Conservation (phyloP, 2,888 invertebrate species). For the Apeira syringaria region DNA sequence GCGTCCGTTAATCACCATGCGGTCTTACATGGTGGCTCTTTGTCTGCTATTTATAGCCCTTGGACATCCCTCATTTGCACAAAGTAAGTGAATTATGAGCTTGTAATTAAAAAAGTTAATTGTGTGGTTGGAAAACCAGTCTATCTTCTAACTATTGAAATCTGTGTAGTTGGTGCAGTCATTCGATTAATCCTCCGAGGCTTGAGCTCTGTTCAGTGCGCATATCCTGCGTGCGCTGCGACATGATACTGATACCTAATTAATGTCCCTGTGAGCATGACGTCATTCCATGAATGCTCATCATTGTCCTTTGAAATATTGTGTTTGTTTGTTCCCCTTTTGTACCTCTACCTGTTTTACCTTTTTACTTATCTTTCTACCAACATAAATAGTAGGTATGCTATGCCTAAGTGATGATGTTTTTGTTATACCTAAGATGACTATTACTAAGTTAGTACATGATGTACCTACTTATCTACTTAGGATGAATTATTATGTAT, state of each 20-base stretch:
- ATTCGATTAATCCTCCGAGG: neutral
- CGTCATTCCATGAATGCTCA: constrained; percentile 47
- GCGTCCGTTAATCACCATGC: constrained; percentile 29
- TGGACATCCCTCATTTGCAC: constrained; percentile 45
- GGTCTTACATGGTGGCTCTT: constrained; percentile 33
- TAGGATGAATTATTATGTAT: no score
- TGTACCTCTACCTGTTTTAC: no score
- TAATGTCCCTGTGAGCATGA: constrained; percentile 33
- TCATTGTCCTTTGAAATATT: constrained; percentile 23
- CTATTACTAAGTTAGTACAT: no score
- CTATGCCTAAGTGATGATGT: no score
- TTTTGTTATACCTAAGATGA: no score
- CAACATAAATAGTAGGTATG: no score
- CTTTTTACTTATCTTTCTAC: no score
- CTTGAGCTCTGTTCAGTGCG: no score
- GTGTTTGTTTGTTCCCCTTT: no score
- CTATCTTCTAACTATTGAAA: neutral
- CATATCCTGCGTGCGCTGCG: neutral
- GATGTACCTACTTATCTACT: no score
- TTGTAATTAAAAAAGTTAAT: no score
- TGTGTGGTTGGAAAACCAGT: no score
- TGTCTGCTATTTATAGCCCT: constrained; percentile 53
- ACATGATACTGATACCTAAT: neutral
- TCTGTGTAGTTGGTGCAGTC: neutral
- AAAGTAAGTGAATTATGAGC: constrained; percentile 42